These are phyloP conservation scores for Chlorodrepanis virens DNA, from an alignment of 2,113 vertebrate species.

Conservation along the genomic window DNA sequence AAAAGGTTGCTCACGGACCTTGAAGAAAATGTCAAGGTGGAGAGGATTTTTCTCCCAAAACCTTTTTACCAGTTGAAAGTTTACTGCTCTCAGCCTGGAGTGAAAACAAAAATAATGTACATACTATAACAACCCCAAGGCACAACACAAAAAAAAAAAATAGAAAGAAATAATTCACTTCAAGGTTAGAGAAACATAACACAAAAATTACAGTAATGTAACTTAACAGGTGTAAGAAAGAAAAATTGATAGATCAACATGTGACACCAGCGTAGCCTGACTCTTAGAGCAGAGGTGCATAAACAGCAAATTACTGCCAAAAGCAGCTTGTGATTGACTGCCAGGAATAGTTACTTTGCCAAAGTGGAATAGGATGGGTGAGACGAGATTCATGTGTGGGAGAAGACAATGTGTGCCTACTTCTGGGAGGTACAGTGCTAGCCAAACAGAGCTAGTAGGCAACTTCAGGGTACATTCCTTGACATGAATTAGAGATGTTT, in stretches of 20 bases:
- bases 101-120: not conserved
- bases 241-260: not conserved
- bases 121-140: not conserved
- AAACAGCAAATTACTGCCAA: constrained; percentile 52
- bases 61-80: not conserved
- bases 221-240: not conserved
- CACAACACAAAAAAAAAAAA: not conserved
- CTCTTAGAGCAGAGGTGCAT: constrained; percentile 27
- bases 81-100: not conserved
- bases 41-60: not conserved
- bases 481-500: not conserved
- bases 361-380: not conserved
- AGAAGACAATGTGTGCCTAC: not conserved
- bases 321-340: constrained; percentile 35
- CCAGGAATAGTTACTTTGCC: constrained; percentile 48
- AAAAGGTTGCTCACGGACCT: not conserved
- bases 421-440: not conserved
- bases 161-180: constrained; percentile 6
- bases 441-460: not conserved
- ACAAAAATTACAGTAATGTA: not conserved
- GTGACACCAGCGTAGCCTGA: not conserved
- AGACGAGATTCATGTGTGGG: not conserved
- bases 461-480: not conserved
- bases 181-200: not conserved
- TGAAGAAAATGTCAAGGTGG: not conserved